phyloP scores from a whole-genome alignment of 2,888 invertebrate genomes.

The Lasioglossum pauxillum region DNA sequence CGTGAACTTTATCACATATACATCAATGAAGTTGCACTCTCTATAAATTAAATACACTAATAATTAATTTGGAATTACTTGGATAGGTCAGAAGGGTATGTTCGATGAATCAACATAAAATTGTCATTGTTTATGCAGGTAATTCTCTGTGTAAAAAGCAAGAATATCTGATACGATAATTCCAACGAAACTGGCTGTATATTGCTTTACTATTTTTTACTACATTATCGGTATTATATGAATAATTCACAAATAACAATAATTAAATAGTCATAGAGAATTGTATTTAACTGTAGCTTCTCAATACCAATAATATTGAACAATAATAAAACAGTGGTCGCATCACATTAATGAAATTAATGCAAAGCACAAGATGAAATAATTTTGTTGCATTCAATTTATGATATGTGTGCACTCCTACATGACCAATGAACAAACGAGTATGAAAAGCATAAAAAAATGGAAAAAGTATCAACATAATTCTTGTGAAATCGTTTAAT shows the following conservation, averaged over 20 bases:
- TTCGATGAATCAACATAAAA: slow-evolving; percentile 32
- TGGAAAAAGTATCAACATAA: slow-evolving; percentile 43
- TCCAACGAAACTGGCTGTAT: slow-evolving; percentile 20
- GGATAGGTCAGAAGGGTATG: slow-evolving; percentile 33
- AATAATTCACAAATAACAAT: slow-evolving; percentile 11
- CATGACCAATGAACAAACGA: slow-evolving; percentile 21
- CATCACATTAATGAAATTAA: slow-evolving; percentile 31
- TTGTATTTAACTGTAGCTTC: slow-evolving; percentile 7
- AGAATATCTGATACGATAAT: slow-evolving; percentile 4
- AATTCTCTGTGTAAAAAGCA: slow-evolving; percentile 23
- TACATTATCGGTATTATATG: slow-evolving; percentile 33
- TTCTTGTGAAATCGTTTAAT: slow-evolving; percentile 37
- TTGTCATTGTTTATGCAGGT: slow-evolving; percentile 5
- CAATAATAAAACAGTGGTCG: slow-evolving; percentile 25
- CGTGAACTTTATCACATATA: slow-evolving; percentile 19
- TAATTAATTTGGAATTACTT: slow-evolving; percentile 30
- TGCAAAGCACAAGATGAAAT: slow-evolving; percentile 39
- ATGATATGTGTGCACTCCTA: slow-evolving; percentile 41
- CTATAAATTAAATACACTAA: slow-evolving; percentile 32
- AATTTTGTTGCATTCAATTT: slow-evolving; percentile 33
- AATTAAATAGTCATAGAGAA: not conserved
- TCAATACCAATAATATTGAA: slow-evolving; percentile 37
- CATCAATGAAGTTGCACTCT: slow-evolving; percentile 21
- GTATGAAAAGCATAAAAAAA: slow-evolving; percentile 53
- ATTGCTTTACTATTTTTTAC: slow-evolving; percentile 20